Evolutionary conservation across 2,888 invertebrate species (phyloP), one percentile per base, ranked within the genome.

Genomic region (Drosophila atripex): DNA sequence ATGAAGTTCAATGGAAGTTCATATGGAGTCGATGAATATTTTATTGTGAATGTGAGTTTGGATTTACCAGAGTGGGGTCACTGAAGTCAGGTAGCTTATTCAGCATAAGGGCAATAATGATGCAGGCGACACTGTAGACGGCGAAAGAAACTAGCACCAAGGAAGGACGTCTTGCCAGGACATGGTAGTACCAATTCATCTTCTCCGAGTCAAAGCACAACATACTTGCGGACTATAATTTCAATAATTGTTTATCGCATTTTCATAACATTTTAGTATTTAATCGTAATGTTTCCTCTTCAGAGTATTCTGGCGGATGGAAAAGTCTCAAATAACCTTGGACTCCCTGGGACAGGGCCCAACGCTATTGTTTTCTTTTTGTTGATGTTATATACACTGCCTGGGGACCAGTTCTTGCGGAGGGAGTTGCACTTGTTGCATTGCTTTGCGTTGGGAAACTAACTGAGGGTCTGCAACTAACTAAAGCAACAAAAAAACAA

Each of bases 51-150:
- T 23, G 0, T n/a, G 11, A n/a, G 7, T 1, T 38, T 14, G 1
- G 16, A 6, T 23, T 25, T 92, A 96, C 96, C 93, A 95, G 92
- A 88, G 96, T 94, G 23, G 98, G 98, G 91, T 98, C 97, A 75
- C 95, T 94, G 92, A 98, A 98, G 90, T 95, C 95, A 38, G 97
- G 97, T 57, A 94, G 91, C 53, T 93, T 93, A 79, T 93, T 94
- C 21, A 93, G 92, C 43, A 93, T 93, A 70, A 95, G 91, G 53
- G 95, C 94, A 65, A 95, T 93, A 54, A 95, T 93, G 47, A 95
- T 92, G 88, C 95, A 95, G 51, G 94, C 93, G 50, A 93, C 91
- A 60, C 95, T 94, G 74, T 95, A 93, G 58, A 94, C 92, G 63
- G 93, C 92, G 65, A 95, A 93, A 43, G 93, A 93, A 68, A 93